Evolutionary conservation across 2,888 invertebrate species (phyloP).

Genomic region (Hyposoter didymator): DNA sequence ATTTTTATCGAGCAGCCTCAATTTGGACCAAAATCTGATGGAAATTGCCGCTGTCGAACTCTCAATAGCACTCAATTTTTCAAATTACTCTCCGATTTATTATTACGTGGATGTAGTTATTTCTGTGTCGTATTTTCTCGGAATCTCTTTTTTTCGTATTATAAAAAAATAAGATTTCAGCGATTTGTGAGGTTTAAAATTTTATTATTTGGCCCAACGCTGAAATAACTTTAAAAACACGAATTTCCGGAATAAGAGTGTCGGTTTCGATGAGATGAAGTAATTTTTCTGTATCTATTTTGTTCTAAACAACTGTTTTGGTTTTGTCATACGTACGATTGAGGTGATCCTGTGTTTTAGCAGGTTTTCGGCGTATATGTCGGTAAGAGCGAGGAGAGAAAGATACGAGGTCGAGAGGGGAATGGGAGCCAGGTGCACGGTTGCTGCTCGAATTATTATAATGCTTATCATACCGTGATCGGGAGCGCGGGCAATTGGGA

Average conservation of each 20-base stretch:
- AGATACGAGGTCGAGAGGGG: background rate
- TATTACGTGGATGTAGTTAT: too few relatives aligned
- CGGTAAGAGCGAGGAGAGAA: slow-evolving; percentile 3
- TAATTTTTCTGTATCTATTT: background rate
- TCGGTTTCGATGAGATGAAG: slow-evolving; percentile 47
- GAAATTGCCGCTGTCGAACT: background rate
- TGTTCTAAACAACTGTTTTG: slow-evolving; percentile 35
- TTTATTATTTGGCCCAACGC: background rate
- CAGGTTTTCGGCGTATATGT: slow-evolving; percentile 40
- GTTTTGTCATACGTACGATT: background rate
- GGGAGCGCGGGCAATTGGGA: slow-evolving; percentile 5
- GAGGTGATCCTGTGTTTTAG: slow-evolving; percentile 13
- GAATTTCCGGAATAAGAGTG: slow-evolving; percentile 6
- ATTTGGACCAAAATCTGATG: background rate
- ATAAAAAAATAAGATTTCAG: background rate
- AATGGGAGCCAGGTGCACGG: slow-evolving; percentile 50
- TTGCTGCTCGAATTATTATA: slow-evolving; percentile 41
- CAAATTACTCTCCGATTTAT: too few relatives aligned
- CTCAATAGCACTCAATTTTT: too few relatives aligned
- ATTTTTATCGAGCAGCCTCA: background rate
- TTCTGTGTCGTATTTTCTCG: too few relatives aligned
- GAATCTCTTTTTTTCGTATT: background rate
- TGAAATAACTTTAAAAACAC: background rate
- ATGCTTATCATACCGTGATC: slow-evolving; percentile 50
- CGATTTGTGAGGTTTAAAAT: background rate